Evolutionary conservation across 2,888 invertebrate genomes (phyloP).

Genomic region (Heliconius cydno): DNA sequence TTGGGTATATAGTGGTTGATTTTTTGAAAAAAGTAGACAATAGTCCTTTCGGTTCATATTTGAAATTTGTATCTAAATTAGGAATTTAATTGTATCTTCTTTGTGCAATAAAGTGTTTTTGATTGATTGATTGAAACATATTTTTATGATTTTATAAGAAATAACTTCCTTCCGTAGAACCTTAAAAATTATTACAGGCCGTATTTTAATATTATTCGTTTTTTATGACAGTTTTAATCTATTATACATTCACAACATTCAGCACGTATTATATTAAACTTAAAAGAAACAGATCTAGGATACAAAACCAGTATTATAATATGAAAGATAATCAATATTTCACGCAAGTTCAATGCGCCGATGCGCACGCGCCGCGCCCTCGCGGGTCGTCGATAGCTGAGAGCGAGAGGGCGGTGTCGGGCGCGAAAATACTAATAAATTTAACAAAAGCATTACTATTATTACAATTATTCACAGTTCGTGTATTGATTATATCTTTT

Average conservation of each 20-base stretch:
- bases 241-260: neutral
- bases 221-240: too few species aligned
- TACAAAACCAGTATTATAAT: neutral
- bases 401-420: constrained; percentile 51
- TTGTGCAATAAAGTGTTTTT: too few species aligned
- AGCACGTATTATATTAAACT: neutral
- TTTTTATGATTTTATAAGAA: too few species aligned
- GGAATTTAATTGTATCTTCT: too few species aligned
- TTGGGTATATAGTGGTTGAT: too few species aligned
- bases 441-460: constrained; percentile 31
- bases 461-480: constrained; percentile 26
- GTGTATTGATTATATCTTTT: constrained; percentile 8
- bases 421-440: constrained; percentile 40
- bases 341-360: constrained; percentile 52
- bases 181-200: too few species aligned
- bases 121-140: too few species aligned
- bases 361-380: constrained; percentile 49
- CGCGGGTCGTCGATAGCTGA: constrained; percentile 41
- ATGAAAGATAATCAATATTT: constrained; percentile 33
- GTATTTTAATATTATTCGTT: too few species aligned
- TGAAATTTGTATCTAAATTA: too few species aligned
- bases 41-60: too few species aligned
- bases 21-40: too few species aligned
- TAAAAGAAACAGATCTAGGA: neutral
- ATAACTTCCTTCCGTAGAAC: too few species aligned